Evolutionary conservation across 1,140 invertebrate species (phyloP).

Genomic region (Drosophila nebulosa): DNA sequence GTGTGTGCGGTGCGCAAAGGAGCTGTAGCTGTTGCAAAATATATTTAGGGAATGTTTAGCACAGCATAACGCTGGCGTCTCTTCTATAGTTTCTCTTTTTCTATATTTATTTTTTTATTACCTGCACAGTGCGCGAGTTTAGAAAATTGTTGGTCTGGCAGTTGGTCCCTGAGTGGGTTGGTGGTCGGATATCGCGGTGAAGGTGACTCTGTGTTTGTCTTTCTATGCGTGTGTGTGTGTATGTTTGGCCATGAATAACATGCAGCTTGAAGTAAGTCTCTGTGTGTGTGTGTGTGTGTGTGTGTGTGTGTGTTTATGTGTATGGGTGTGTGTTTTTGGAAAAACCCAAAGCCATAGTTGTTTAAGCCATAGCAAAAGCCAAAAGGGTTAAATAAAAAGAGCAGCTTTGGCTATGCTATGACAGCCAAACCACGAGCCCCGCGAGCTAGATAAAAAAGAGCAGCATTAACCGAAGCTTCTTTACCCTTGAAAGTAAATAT

Average conservation of each 20-base stretch:
- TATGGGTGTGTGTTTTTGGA: too few species aligned
- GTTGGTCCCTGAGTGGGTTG: constrained; percentile 34
- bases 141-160: constrained; percentile 70
- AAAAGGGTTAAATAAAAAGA: constrained; percentile 71
- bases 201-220: constrained; percentile 8
- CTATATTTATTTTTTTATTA: constrained; percentile 40
- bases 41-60: constrained; percentile 78
- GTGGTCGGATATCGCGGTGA: constrained; percentile 36
- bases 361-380: constrained; percentile 69
- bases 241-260: constrained; percentile 73
- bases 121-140: constrained; percentile 62
- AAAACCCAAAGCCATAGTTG: constrained; percentile 56
- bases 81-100: constrained; percentile 3
- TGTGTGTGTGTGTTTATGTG: constrained; percentile 54
- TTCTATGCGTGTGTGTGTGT: constrained; percentile 22
- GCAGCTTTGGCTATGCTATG: constrained; percentile 32
- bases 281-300: constrained; percentile 15
- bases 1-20: constrained; percentile 35
- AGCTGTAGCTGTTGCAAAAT: constrained; percentile 76
- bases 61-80: constrained; percentile 67
- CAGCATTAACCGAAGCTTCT: not conserved
- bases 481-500: not conserved
- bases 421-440: constrained; percentile 30
- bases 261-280: constrained; percentile 63
- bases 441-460: constrained; percentile 10